phyloP scores from a whole-genome alignment of 2,113 vertebrate genomes.

The Sarotherodon lohbergeri region DNA sequence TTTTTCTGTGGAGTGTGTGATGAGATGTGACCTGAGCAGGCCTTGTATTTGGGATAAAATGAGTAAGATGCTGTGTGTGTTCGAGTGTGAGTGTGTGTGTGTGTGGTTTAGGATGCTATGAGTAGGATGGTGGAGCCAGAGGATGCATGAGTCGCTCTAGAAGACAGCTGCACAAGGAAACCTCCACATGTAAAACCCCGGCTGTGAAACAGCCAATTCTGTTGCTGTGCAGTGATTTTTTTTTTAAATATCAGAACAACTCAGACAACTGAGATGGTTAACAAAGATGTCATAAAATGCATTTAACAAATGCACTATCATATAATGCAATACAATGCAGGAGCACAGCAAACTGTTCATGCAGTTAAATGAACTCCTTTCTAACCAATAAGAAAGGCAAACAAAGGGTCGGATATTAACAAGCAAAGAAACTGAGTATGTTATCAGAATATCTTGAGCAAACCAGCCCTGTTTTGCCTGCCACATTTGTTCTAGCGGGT shows the following conservation, averaged over 20 bases:
- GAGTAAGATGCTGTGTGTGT: conserved; percentile 20
- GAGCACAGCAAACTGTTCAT: background rate
- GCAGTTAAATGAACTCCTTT: background rate
- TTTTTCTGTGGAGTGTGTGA: background rate
- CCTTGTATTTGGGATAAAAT: conserved; percentile 25
- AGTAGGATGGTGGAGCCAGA: conserved; percentile 41
- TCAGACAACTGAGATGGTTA: background rate
- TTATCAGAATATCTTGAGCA: background rate
- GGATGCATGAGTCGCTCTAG: conserved; percentile 37
- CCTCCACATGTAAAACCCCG: background rate
- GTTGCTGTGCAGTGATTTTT: background rate
- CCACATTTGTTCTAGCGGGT: background rate
- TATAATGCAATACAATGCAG: background rate
- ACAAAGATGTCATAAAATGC: background rate
- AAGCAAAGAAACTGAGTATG: background rate
- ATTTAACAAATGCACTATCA: background rate
- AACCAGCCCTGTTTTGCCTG: background rate
- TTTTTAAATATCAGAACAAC: background rate
- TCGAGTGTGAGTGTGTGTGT: background rate
- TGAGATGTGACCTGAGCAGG: background rate
- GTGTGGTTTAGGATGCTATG: conserved; percentile 14
- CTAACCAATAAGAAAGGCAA: background rate
- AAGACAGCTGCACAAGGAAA: background rate
- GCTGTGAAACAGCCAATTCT: background rate
- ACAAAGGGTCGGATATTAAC: background rate